Evolutionary conservation across 2,888 invertebrate genomes (phyloP).

Genomic region (Tortricodes alternella): DNA sequence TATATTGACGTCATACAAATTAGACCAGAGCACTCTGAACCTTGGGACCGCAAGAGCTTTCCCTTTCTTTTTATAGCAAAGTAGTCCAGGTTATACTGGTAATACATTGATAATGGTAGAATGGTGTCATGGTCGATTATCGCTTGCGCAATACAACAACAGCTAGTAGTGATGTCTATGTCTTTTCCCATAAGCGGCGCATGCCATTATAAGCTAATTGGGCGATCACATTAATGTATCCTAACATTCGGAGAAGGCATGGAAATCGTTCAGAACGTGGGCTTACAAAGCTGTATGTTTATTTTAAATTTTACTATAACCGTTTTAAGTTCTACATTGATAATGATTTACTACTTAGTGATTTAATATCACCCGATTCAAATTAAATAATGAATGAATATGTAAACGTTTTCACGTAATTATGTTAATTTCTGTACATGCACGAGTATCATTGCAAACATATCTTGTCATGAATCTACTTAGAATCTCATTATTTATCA

Average conservation of each 20-base stretch:
- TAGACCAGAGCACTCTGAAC: constrained; percentile 3
- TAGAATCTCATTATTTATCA: neutral
- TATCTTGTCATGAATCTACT: neutral
- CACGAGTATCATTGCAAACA: neutral
- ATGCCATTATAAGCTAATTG: constrained; percentile 67
- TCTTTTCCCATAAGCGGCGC: constrained; percentile 63
- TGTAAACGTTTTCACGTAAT: constrained; percentile 1
- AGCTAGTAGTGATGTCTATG: constrained; percentile 49
- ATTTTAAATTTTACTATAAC: neutral
- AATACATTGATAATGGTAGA: constrained; percentile 45
- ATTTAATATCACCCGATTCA: neutral
- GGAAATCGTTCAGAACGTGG: neutral
- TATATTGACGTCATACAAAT: constrained; percentile 14
- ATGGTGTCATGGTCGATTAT: constrained; percentile 72
- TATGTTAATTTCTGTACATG: neutral
- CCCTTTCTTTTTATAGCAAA: constrained; percentile 8
- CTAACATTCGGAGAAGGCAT: constrained; percentile 32
- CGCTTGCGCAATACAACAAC: constrained; percentile 62
- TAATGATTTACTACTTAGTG: neutral
- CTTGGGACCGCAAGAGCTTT: neutral
- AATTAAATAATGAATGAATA: neutral
- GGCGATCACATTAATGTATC: constrained; percentile 40
- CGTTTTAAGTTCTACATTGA: neutral
- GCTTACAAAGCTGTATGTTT: neutral
- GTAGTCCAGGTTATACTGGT: constrained; percentile 41